Base-by-base conservation (phyloP, 2,888 invertebrate species). In the Lacanobia wlatinum region DNA sequence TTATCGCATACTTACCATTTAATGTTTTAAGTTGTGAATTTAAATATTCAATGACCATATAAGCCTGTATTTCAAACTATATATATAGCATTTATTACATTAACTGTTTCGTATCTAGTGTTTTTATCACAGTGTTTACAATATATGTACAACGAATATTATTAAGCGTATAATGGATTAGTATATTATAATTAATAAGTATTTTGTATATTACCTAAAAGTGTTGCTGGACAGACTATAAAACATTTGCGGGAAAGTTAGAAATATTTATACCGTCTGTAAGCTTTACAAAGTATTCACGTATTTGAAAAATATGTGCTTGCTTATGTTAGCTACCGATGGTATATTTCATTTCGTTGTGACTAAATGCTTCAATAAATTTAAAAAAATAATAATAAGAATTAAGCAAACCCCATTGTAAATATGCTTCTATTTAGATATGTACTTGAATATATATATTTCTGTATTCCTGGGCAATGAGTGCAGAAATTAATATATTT, bases 391-490 rank as follows among this genome's bases (percentile, higher is more conserved):
- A 46, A 65, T 46, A 60, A 62, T 63, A 78, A 79, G 48, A n/a
- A 12, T 68, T 89, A 89, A 86, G 90, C 87, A 85, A 89, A 90
- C 88, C 88, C 88, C 87, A 78, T 80, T 89, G 88, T 90, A 87
- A 72, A 78, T 83, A 87, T 23, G 71, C 73, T 86, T 83, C 16
- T 71, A 76, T 60, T 72, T 70, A 73, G 67, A 61, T 8, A 60
- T 78, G 65, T 64, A 48, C 21, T 28, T 63, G 76, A 66, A 78
- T 87, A 82, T 84, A 76, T 82, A 88, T 88, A 90, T 93, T 93
- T 94, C 90, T 93, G 91, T 91, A 93, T 90, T 95, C 93, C 64
- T 68, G 96, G 96, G 96, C 96, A 96, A 96, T 96, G 92, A 93
- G 90, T 94, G 86, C 91, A 92, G 91, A 93, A 92, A 93, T 92